Base-by-base conservation (phyloP, 1,140 invertebrate species). In the Anadara kagoshimensis region DNA sequence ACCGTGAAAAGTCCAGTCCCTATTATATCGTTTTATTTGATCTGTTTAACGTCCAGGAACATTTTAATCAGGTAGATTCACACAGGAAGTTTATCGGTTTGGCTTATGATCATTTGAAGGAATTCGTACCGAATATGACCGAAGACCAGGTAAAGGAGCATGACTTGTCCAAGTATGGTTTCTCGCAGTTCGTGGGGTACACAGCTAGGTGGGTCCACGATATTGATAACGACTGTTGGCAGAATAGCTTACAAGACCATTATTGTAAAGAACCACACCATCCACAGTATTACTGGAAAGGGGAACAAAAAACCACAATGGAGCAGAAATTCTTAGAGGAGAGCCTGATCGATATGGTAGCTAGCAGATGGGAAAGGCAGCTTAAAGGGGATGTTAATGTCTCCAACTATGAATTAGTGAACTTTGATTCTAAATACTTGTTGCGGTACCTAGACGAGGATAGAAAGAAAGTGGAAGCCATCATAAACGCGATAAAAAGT, bases 271-370 rank as follows among this genome's bases (percentile, higher is more conserved):
- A 76, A 51, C 64, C 63, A 8, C 75, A 76, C 54, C 75, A 76
- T 43, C 75, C 75, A 8, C 63, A 76, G 53, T 69, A 68, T 51
- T 68, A 51, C 41, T 59, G 63, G 5, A 4, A 11, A 41, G 26
- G 49, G 7, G 29, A 36, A 36, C 2, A 36, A 7, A 36, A 36
- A 36, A 3, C 29, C 29, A 22, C 20, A 4, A 76, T 76, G 75
- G n/a, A 47, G 20, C 8, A 20, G 5, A 49, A 59, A 22, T 67
- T 36, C 11, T 51, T 76, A 18, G 69, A 76, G 41, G 75, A 76
- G 26, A 76, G 75, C 36, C 26, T 76, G 4, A 63, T 76, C 16
- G 75, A 76, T 65, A 76, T 76, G 75, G 69, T 72, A 7, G 75
- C 53, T 11, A 72, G 62, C n/a, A 44, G 75, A 36, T 76, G 75